Percentiles rank a stretch among this genome's conserved stretches.
Evolutionary conservation across 2,797 vertebrate species (phyloP).

Genomic region (Epinephelus awoara): DNA sequence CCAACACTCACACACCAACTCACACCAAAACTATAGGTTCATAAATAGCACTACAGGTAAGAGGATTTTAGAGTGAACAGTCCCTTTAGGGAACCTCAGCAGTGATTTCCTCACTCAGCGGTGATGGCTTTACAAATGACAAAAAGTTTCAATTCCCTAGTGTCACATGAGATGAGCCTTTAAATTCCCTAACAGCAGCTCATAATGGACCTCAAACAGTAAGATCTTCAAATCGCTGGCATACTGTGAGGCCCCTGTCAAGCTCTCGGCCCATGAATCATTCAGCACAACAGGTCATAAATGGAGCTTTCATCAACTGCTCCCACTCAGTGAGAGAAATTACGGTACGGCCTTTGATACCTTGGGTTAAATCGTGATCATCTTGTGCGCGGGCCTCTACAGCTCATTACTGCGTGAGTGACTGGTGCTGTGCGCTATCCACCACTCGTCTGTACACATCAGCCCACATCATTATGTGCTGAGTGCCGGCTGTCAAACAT

Average conservation of each 20-base stretch:
- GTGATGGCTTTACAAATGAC: background rate
- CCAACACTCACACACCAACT: too few relatives aligned
- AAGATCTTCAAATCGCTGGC: background rate
- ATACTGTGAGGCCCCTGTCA: background rate
- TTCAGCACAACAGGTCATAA: conserved; percentile 5
- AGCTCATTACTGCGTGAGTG: conserved; percentile 4
- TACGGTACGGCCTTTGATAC: conserved; percentile 30
- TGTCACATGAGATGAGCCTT: background rate
- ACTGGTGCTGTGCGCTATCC: conserved; percentile 3
- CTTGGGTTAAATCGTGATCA: background rate
- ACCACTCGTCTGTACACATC: background rate
- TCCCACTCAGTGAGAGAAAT: background rate
- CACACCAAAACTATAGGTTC: too few relatives aligned
- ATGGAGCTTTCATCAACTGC: background rate
- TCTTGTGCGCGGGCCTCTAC: background rate
- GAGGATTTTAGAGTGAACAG: too few relatives aligned
- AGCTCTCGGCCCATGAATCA: background rate
- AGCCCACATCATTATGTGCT: background rate
- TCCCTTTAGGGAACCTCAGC: too few relatives aligned
- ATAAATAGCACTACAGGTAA: too few relatives aligned
- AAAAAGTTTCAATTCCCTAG: background rate
- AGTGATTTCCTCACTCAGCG: background rate
- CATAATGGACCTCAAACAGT: background rate
- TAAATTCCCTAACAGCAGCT: conserved; percentile 5
- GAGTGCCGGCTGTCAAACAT: conserved; percentile 15